Percentiles rank a stretch among this genome's conserved stretches.
These are phyloP conservation scores for Poecile montanus DNA, from an alignment of 2,797 vertebrate species.

Conservation along the genomic window DNA sequence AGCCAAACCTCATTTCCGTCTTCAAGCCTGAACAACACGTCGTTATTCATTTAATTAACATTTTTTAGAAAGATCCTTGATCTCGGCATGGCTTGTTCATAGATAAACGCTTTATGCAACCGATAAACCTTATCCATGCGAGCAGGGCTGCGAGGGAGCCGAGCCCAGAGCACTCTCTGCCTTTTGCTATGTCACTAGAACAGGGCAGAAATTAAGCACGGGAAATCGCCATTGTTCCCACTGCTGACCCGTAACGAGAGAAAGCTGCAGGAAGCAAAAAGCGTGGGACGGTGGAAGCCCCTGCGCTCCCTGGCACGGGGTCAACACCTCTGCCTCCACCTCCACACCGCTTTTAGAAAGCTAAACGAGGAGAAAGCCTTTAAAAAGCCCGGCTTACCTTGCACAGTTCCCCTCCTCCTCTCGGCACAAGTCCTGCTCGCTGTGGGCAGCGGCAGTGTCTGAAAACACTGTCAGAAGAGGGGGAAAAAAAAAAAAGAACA, in stretches of 20 bases:
- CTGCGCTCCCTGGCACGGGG: background rate
- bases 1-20: background rate
- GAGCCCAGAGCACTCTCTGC: background rate
- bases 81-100: background rate
- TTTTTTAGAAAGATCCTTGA: background rate
- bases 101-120: background rate
- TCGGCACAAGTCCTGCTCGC: background rate
- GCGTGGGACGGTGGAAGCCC: background rate
- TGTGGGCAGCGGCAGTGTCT: background rate
- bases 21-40: background rate
- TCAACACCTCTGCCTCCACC: background rate
- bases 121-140: background rate
- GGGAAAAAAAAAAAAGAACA: background rate
- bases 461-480: background rate
- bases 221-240: background rate
- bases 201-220: background rate
- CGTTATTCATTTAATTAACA: background rate
- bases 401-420: conserved; percentile 4
- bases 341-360: background rate
- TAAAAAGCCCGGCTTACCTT: conserved; percentile 45
- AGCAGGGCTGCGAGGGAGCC: background rate
- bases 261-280: background rate
- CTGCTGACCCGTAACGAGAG: fast-evolving
- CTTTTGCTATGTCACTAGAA: background rate
- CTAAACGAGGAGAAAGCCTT: background rate